Percentiles rank a stretch among this genome's conserved stretches.
Conservation (phyloP, 2,888 invertebrate genomes). For the Ferrisia virgata region DNA sequence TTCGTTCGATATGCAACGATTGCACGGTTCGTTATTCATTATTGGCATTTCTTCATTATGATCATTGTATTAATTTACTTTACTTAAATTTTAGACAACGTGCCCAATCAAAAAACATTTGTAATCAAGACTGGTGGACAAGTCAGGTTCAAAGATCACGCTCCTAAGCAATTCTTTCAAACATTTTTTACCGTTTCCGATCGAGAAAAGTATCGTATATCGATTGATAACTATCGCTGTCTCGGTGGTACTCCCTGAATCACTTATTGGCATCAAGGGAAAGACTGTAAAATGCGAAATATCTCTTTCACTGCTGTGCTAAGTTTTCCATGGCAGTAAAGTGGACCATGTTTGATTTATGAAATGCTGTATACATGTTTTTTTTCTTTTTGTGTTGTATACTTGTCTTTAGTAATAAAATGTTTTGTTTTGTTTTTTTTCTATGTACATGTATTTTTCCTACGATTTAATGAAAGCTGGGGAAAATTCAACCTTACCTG, state of each 20-base stretch:
- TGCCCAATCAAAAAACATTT: conserved; percentile 3
- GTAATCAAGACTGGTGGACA: conserved; percentile 27
- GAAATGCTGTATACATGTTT: neutral
- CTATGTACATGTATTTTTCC: neutral
- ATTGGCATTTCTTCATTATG: neutral
- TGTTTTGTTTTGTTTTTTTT: neutral
- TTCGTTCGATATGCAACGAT: conserved; percentile 24
- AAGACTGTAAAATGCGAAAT: no score
- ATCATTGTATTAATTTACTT: neutral
- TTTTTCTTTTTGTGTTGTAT: neutral
- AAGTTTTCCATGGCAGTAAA: neutral
- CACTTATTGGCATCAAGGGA: no score
- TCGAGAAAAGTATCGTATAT: conserved; percentile 25
- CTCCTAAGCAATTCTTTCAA: conserved; percentile 34
- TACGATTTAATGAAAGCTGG: neutral
- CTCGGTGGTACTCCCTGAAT: conserved; percentile 19
- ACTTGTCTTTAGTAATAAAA: neutral
- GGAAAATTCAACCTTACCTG: neutral
- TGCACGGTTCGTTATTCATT: neutral
- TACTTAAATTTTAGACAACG: neutral
- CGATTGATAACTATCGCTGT: conserved; percentile 32
- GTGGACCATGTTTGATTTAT: neutral
- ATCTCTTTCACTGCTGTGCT: no score
- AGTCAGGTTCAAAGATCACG: conserved; percentile 32
- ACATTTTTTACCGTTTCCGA: conserved; percentile 28